These are phyloP conservation scores for Pristiophorus japonicus DNA, from an alignment of 2,113 vertebrate genomes.

Conservation along the genomic window DNA sequence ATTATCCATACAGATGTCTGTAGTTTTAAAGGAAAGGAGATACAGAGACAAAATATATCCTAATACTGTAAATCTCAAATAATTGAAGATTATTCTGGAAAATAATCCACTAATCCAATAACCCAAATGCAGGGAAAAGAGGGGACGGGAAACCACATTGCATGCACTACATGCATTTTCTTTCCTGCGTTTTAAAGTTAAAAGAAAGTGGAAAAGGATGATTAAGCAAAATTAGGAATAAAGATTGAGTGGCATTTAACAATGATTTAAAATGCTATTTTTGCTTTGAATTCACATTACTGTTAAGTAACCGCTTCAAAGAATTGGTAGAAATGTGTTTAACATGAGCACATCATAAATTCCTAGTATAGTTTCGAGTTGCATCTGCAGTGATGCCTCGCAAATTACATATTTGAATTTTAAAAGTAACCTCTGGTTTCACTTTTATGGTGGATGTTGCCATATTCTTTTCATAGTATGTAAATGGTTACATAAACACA, in stretches of 20 bases:
- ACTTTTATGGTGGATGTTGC: neutral
- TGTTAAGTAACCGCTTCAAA: neutral
- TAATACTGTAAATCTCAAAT: neutral
- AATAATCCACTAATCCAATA: neutral
- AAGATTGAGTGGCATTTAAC: neutral
- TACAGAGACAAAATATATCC: neutral
- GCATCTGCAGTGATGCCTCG: neutral
- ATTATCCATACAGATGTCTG: neutral
- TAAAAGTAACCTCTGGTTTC: neutral
- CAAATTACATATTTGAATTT: neutral
- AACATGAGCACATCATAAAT: neutral
- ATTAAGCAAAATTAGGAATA: slow-evolving; percentile 52
- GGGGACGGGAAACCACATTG: neutral
- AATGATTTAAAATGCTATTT: neutral
- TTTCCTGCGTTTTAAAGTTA: slow-evolving; percentile 47
- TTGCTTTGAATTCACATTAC: neutral
- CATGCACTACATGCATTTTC: slow-evolving; percentile 40
- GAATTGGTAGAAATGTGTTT: neutral
- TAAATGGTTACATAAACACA: neutral
- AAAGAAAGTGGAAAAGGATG: slow-evolving; percentile 44
- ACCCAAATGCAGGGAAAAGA: neutral
- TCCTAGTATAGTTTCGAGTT: neutral
- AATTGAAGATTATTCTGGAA: neutral
- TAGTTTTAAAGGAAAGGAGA: neutral
- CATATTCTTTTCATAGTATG: neutral